Conservation (phyloP, 1,140 invertebrate species). For the Rhopalosiphum maidis region DNA sequence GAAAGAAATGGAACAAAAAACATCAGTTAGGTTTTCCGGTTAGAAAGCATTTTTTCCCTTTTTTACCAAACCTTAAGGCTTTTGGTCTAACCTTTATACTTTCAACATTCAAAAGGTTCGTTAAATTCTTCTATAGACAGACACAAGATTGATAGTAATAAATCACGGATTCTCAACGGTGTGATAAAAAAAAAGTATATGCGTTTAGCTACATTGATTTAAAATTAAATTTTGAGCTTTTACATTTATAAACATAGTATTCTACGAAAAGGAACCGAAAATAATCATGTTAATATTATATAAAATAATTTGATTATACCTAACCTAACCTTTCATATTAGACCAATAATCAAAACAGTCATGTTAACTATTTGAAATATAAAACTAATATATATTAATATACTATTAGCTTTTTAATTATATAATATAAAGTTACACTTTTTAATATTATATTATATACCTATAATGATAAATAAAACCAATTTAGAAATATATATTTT, state of each 20-base stretch:
- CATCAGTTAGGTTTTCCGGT: background rate
- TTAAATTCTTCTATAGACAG: background rate
- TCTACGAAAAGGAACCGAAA: background rate
- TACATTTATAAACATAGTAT: background rate
- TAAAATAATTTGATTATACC: background rate
- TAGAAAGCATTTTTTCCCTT: background rate
- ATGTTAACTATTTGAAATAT: background rate
- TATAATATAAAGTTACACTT: background rate
- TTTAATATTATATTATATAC: background rate
- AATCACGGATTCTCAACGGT: background rate
- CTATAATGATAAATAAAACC: background rate
- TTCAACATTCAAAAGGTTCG: background rate
- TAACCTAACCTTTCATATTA: background rate
- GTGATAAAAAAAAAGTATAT: background rate
- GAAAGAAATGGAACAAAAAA: background rate
- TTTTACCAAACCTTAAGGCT: background rate
- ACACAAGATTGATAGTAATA: constrained; percentile 17
- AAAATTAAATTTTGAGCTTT: background rate
- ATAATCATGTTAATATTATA: background rate
- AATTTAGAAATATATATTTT: background rate
- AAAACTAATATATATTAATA: background rate
- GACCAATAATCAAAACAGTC: background rate
- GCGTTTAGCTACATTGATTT: background rate
- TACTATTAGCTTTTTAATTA: background rate
- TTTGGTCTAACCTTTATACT: constrained; percentile 7